Evolutionary conservation across 92 coral and sea anemone species (phyloP), one percentile per base, ranked within the genome.

Genomic region (Virgularia gustaviana): DNA sequence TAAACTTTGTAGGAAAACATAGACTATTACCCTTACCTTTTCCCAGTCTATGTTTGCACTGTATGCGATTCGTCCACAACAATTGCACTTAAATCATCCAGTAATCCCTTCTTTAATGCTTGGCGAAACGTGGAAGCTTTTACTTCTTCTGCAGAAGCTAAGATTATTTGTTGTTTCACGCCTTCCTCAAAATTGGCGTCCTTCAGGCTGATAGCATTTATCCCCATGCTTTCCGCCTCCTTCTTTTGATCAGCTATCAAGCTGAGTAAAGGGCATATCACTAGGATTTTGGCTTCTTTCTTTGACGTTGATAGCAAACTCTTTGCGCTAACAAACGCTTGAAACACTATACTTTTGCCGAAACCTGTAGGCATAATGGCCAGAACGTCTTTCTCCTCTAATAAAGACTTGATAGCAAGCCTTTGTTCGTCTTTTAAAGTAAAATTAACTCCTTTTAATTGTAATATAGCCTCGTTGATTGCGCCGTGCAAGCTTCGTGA

Each of bases 251-350:
- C 85, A 1, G 41, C 34, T 25, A 73, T 33, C 24, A 65, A 65
- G 15, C 85, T 75, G 32, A 32, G 29, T 5, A 81, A 39, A 15
- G 65, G 77, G 24, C 72, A 81, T 3, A 81, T 56, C 6, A 81
- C 51, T 22, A 81, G 30, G 25, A 51, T 64, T 28, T 73, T 36
- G 1, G 70, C 43, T 33, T 25, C 13, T 31, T 8, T 19, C 10
- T 35, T 37, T 24, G 20, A 5, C n/a, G n/a, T n/a, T n/a, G n/a
- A n/a, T 13, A 65, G 42, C 0, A 19, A 9, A 5, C 39, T 11
- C 6, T 30, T 5, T 18, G 39, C 49, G 9, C 36, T 49, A 16
- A 63, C 70, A 12, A 63, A 63, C 23, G 22, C 19, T 8, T 63
- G 70, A 38, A 32, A 63, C 2, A 63, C 39, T 16, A 63, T 25